Evolutionary conservation across 2,888 invertebrate genomes (phyloP), one percentile per base, ranked within the genome.

Genomic region (Chrysomela aeneicollis): DNA sequence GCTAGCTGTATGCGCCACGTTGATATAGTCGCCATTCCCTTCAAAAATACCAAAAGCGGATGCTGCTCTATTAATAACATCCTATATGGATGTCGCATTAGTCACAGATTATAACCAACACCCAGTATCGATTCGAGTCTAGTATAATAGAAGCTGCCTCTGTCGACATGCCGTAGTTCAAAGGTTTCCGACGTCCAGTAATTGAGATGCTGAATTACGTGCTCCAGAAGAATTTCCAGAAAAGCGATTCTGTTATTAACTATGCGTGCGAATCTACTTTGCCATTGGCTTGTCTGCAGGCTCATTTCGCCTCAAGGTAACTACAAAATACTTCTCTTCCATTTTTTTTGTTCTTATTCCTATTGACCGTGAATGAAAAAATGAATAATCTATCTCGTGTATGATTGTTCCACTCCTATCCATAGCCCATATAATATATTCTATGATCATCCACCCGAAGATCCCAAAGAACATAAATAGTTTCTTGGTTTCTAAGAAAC

Each of bases 181-280:
- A 5, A 42, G 55, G 18, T 19, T 19, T 19, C 12, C 15, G 30
- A 57, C 17, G 22, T 17, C 15, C 8, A 42, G 17, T 10, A 19
- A 10, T 42, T 26, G 46, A 50, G 35, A 75, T 76, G 75, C 71
- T 73, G 55, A 74, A 74, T 61, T 74, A 70, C 51, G 76, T 76
- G 52, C 62, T 76, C 30, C 74, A 74, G 17, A 75, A 73, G 61
- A 74, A 74, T 63, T 71, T 74, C 26, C 66, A 69, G 17, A 74
- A 72, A 50, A 65, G 70, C 52, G 74, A 73, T 61, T 59, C 70
- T 19, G 61, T 30, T 22, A 66, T 70, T 26, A 63, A 66, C 60
- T 68, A 70, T 52, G 62, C 69, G 57, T 62, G 70, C 30, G 72
- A 71, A 17, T 59, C 58, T 46, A 52, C 47, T 2, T 57, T 74